A percentile compares a stretch with the other conserved stretches of the same genome.
phyloP scores from a whole-genome alignment of 2,888 invertebrate genomes.

The Netelia melanura region DNA sequence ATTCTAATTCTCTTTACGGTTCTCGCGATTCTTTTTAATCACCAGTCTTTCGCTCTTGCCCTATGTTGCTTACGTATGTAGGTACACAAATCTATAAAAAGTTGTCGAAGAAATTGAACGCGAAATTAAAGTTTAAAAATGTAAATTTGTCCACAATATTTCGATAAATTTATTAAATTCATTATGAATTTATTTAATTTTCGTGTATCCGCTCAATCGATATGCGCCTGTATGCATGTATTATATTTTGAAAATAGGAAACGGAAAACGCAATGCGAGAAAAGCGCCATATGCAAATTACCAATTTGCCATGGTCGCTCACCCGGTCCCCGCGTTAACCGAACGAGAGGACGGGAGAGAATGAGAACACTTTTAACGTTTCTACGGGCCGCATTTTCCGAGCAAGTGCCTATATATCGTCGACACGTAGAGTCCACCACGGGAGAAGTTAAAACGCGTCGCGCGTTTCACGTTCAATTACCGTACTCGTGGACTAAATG shows the following conservation, averaged over 20 bases:
- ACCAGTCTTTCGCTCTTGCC: too few relatives aligned
- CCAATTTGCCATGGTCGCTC: conserved; percentile 65
- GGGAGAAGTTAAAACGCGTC: conserved; percentile 55
- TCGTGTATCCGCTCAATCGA: background rate
- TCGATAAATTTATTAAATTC: too few relatives aligned
- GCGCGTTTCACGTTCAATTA: conserved; percentile 63
- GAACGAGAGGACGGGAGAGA: conserved; percentile 22
- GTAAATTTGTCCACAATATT: too few relatives aligned
- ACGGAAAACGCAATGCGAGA: conserved; percentile 52
- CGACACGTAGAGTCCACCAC: conserved; percentile 1
- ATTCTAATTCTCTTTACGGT: too few relatives aligned
- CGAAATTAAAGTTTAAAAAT: too few relatives aligned
- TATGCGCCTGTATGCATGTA: background rate
- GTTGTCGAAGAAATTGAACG: too few relatives aligned
- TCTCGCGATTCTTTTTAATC: too few relatives aligned
- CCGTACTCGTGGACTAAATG: conserved; percentile 52
- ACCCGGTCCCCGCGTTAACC: conserved; percentile 46
- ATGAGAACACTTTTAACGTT: conserved; percentile 56
- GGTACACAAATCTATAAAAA: too few relatives aligned
- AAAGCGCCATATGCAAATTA: conserved; percentile 70
- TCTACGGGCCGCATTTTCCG: conserved; percentile 46
- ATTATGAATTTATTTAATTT: background rate
- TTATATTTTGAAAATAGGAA: conserved; percentile 26
- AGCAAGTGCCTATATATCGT: conserved; percentile 27
- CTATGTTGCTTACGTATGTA: background rate